A percentile compares a stretch with the other conserved stretches of the same genome.
Conservation (phyloP, 1,140 invertebrate genomes). For the Maniola jurtina region DNA sequence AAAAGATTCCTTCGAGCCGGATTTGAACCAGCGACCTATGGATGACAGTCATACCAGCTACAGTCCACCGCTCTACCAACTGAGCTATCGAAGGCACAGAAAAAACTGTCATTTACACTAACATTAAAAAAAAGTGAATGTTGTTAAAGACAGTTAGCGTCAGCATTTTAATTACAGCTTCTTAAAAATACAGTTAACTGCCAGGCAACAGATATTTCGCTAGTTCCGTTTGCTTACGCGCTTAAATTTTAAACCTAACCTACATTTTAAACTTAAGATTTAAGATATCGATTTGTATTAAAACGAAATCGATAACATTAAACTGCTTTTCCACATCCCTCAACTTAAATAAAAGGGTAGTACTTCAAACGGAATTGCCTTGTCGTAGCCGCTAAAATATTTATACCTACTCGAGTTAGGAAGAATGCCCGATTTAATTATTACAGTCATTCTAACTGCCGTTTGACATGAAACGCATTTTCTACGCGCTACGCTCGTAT, state of each 20-base stretch:
- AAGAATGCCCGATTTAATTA: slow-evolving; percentile 70
- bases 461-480: slow-evolving; percentile 55
- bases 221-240: too few species aligned
- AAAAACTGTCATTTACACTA: neutral
- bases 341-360: slow-evolving; percentile 30
- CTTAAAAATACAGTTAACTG: too few species aligned
- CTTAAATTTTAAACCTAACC: too few species aligned
- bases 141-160: neutral
- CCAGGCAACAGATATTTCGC: too few species aligned
- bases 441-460: slow-evolving; percentile 57
- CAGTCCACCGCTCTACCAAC: slow-evolving; percentile 78
- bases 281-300: neutral
- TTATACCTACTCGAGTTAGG: slow-evolving; percentile 47
- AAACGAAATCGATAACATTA: slow-evolving; percentile 10
- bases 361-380: slow-evolving; percentile 43
- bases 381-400: slow-evolving; percentile 56
- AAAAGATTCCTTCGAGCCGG: slow-evolving; percentile 55
- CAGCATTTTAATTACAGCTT: too few species aligned
- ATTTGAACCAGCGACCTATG: slow-evolving; percentile 78
- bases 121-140: neutral
- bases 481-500: slow-evolving; percentile 26
- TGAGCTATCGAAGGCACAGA: slow-evolving; percentile 70
- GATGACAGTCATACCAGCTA: slow-evolving; percentile 59
- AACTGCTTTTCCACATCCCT: slow-evolving; percentile 7
- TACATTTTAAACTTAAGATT: too few species aligned